A percentile compares a stretch with the other conserved stretches of the same genome.
Evolutionary conservation across 2,113 vertebrate species (phyloP).

Genomic region (Danio rerio): DNA sequence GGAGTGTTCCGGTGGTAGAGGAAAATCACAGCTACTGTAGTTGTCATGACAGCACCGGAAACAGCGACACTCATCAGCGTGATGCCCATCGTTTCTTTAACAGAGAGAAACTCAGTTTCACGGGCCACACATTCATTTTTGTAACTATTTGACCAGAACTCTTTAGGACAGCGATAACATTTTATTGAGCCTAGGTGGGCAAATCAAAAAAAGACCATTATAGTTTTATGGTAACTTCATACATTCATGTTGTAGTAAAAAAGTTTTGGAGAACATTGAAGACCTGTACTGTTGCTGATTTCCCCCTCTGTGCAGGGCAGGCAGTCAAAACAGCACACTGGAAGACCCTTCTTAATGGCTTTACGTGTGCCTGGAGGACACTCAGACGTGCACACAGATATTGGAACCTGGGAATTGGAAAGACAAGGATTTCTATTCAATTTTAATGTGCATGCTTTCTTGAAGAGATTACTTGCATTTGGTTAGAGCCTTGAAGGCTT

Average conservation of each 20-base stretch:
- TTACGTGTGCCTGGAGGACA: constrained; percentile 74
- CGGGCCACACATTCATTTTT: constrained; percentile 62
- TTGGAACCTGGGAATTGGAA: constrained; percentile 62
- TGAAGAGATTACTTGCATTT: no score
- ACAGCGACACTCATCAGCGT: constrained; percentile 62
- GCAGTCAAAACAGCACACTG: constrained; percentile 81
- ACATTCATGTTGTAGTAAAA: background rate
- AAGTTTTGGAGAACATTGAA: background rate
- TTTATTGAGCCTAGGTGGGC: constrained; percentile 66
- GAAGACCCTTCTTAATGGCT: constrained; percentile 74
- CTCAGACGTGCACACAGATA: constrained; percentile 73
- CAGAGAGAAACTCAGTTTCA: constrained; percentile 63
- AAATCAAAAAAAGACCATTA: background rate
- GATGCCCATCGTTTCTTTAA: constrained; percentile 64
- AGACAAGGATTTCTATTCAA: no score
- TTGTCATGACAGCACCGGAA: constrained; percentile 67
- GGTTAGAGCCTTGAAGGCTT: no score
- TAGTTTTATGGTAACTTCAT: background rate
- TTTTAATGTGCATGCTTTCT: no score
- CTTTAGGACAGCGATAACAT: constrained; percentile 65
- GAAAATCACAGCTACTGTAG: constrained; percentile 71
- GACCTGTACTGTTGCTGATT: constrained; percentile 75
- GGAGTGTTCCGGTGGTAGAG: constrained; percentile 64
- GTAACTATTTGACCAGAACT: constrained; percentile 66
- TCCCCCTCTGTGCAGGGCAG: constrained; percentile 77